phyloP scores from a whole-genome alignment of 2,797 vertebrate genomes.

The Euphonia xanthogaster region DNA sequence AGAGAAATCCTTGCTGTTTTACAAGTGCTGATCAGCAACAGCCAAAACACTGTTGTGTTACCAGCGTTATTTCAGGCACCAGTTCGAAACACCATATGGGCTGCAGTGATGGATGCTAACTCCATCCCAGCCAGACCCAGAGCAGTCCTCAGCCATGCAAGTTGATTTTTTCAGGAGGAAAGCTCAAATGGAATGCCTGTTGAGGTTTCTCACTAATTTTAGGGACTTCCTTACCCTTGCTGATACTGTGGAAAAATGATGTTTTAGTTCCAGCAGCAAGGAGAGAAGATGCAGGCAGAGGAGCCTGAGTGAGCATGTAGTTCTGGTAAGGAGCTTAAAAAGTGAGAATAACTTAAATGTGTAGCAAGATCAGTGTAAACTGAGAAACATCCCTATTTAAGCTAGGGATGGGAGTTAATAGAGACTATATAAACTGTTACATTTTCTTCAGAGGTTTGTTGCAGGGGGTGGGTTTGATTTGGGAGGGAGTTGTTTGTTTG shows the following conservation, averaged over 20 bases:
- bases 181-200: background rate
- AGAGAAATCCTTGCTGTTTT: background rate
- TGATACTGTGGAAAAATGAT: background rate
- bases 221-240: background rate
- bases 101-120: background rate
- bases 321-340: background rate
- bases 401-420: background rate
- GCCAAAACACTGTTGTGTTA: background rate
- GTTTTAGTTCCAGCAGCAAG: background rate
- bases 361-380: background rate
- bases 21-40: background rate
- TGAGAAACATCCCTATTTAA: background rate
- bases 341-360: background rate
- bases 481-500: background rate
- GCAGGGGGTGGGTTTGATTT: rapidly evolving
- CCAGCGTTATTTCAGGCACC: background rate
- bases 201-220: background rate
- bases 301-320: background rate
- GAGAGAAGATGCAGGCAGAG: background rate
- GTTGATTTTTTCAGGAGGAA: background rate
- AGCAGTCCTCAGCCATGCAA: background rate
- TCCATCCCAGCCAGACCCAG: background rate
- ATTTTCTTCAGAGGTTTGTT: background rate
- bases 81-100: background rate
- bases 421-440: background rate